Base-by-base conservation (phyloP, 1,140 invertebrate genomes). In the Micrasema minimum region DNA sequence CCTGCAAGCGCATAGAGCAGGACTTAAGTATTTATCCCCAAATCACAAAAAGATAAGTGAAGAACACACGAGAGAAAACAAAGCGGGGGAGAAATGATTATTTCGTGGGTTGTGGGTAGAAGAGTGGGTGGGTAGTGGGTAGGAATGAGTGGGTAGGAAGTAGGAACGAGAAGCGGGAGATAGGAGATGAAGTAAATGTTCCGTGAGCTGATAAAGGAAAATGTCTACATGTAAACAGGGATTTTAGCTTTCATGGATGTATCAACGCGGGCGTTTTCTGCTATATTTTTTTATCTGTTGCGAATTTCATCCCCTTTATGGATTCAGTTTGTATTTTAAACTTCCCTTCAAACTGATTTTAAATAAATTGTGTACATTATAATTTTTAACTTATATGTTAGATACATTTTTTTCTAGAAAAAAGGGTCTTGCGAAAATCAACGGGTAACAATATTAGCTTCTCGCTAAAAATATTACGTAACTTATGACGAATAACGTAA, bases 241-340 rank as follows among this genome's bases (percentile, higher is more conserved):
- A 45, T 62, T n/a, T n/a, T n/a, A n/a, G n/a, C n/a, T n/a, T 45
- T 66, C 23, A 66, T 22, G 53, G 23, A 72, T 66, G 70, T 50
- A 66, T 72, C 70, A 66, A 72, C 62, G 66, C n/a, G 46, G 35
- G 62, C 22, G 55, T 66, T 65, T 65, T 71, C 61, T 61, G 50
- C 12, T 57, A 14, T 14, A 53, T 18, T 66, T 72, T 72, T 72
- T 72, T 72, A 72, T 72, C n/a, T n/a, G n/a, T n/a, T n/a, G n/a
- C n/a, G n/a, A n/a, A n/a, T n/a, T n/a, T n/a, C n/a, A n/a, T n/a
- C n/a, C n/a, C n/a, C n/a, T n/a, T n/a, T n/a, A n/a, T n/a, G n/a
- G n/a, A n/a, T n/a, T n/a, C n/a, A n/a, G n/a, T n/a, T n/a, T n/a
- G n/a, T n/a, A n/a, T n/a, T n/a, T n/a, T n/a, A n/a, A n/a, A n/a